Evolutionary conservation across 2,113 vertebrate species (phyloP).

Genomic region (Psilopsiagon aymara): DNA sequence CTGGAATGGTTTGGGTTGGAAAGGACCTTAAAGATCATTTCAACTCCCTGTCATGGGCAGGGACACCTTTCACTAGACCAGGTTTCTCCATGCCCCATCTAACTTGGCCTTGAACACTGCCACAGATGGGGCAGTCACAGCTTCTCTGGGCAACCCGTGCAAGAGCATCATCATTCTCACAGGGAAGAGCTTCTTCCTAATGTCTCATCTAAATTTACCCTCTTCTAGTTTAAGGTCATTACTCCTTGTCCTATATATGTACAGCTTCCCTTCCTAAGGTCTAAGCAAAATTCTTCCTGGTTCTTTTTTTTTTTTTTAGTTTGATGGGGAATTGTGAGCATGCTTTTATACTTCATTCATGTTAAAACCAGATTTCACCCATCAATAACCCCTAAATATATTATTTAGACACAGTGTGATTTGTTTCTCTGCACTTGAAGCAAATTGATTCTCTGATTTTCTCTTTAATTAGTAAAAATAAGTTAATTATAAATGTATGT

Average conservation of each 20-base stretch:
- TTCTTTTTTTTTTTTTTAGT: not conserved
- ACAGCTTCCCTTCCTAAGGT: not conserved
- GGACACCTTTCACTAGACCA: not conserved
- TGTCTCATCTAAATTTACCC: not conserved
- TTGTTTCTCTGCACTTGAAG: not conserved
- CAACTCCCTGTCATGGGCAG: not conserved
- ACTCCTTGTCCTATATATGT: not conserved
- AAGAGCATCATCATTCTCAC: not conserved
- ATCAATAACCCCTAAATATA: not conserved
- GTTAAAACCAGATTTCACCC: not conserved
- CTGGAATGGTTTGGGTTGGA: not conserved
- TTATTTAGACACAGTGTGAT: not conserved
- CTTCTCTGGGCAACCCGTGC: not conserved
- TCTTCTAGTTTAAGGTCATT: not conserved
- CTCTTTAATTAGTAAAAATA: not conserved
- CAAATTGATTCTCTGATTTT: not conserved
- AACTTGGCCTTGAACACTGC: not conserved
- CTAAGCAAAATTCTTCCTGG: not conserved
- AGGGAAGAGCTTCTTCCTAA: not conserved
- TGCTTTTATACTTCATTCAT: not conserved
- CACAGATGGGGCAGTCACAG: not conserved
- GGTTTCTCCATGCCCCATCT: not conserved
- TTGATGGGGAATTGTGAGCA: not conserved
- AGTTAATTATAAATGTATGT: not conserved
- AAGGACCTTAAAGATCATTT: not conserved